Evolutionary conservation across 1,140 invertebrate genomes (phyloP).

Genomic region (Wiebesia pumilae): DNA sequence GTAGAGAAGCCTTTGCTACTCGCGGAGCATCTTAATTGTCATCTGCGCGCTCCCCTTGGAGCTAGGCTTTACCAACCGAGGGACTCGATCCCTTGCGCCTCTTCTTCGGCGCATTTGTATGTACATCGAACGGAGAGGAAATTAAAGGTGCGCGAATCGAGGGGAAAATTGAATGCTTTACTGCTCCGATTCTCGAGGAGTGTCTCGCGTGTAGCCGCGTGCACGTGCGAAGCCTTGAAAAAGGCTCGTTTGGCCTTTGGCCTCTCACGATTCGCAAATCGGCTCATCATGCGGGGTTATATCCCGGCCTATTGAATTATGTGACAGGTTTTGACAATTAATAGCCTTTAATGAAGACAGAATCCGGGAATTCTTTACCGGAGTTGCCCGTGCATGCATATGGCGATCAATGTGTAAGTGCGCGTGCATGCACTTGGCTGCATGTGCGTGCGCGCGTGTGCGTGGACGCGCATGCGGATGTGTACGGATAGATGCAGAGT

Average conservation of each 20-base stretch:
- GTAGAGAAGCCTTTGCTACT: background rate
- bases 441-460: no score
- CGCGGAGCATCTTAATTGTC: background rate
- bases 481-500: background rate
- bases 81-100: no score
- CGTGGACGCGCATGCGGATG: background rate
- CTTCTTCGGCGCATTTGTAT: no score
- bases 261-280: background rate
- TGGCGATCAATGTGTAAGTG: no score
- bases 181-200: no score
- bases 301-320: constrained; percentile 63
- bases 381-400: background rate
- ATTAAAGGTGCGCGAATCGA: no score
- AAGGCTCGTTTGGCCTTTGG: background rate
- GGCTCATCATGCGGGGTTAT: constrained; percentile 34
- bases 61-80: background rate
- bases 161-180: no score
- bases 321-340: constrained; percentile 70
- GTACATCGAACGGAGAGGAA: no score
- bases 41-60: background rate
- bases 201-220: background rate
- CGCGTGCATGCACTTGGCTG: no score
- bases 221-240: background rate
- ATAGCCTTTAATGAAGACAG: constrained; percentile 71
- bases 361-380: constrained; percentile 49